Base-by-base conservation (phyloP, 2,113 vertebrate genomes). In the Hyperopisus bebe region DNA sequence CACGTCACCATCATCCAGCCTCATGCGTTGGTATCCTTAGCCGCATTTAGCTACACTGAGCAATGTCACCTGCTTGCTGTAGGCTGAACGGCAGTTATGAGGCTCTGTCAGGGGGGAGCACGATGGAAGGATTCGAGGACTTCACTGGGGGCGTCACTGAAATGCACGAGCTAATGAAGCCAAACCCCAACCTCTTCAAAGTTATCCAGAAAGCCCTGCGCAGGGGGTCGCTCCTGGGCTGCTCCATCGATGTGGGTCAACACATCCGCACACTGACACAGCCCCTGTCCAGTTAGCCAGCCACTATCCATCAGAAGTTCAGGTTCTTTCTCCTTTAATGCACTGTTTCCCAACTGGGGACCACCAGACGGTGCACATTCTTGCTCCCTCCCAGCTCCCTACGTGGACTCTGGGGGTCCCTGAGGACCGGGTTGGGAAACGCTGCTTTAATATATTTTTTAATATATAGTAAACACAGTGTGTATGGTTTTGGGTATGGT, bases 51-150 rank as follows among this genome's bases (percentile, higher is more conserved):
- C 9, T 70, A 31, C n/a, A 70, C n/a, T 70, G 10, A 70, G 62
- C 47, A 27, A n/a, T 2, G 24, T 31, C 47, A 4, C 35, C 35
- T 42, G 91, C 83, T 91, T 27, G 21, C 24, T 66, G 8, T 88
- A 94, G 93, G 88, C 87, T 93, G 77, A 94, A 90, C 88, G 90
- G 94, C 62, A 94, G 91, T 0, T 94, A 94, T 5, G 94, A 94
- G 90, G 91, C 93, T 31, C 91, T 94, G 44, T 91, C 47, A 0
- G 93, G 94, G 3, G 94, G 94, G 0, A 91, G 91, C 0, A 93
- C 89, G 3, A 91, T 89, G 0, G 94, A 94, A 48, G 94, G 93
- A 1, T 94, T 93, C 39, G 93, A 94, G 89, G 94, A 94, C 88
- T 94, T 94, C 88, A 94, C 93, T 0, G 94, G 93, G 80, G 92